Evolutionary conservation across 2,888 invertebrate genomes (phyloP), one percentile per base, ranked within the genome.

Genomic region (Antitype chi): DNA sequence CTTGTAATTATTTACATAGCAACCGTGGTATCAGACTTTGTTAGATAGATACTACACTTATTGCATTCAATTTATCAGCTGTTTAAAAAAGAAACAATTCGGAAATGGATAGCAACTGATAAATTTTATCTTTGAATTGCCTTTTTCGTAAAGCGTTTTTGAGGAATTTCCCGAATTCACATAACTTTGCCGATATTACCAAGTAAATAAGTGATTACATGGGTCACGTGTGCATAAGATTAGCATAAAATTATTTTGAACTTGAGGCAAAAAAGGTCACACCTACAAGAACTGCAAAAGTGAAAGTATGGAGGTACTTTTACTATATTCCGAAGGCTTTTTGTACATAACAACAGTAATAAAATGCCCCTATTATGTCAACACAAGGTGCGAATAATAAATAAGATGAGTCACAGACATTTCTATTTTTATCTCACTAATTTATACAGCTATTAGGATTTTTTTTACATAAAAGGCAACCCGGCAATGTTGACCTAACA

Each of bases 401-500:
- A 52, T 38, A 69, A 60, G 28, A 72, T 77, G 70, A 75, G 64
- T 82, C 77, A 84, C 32, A 70, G 53, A 80, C 15, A 75, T 2
- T 69, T 71, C 25, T 55, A 64, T 70, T 74, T 73, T 64, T 53
- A 47, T 76, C 43, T n/a, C 17, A 64, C 17, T 77, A 77, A 77
- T 72, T 66, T 74, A 82, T 70, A 47, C 59, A 53, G 62, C 28
- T 47, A 60, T 76, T 85, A 75, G 47, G 62, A 70, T 64, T 55
- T 72, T 74, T 80, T 74, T 62, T 8, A 68, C 84, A 59, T 77
- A 79, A 67, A 85, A 78, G 85, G 85, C 59, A 84, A 82, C 69
- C 72, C 59, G 78, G 76, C 32, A 70, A 70, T 67, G 69, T 28
- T 67, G 17, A 74, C 43, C 47, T 70, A 63, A 76, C 84, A 79